Conservation (phyloP, 1,140 invertebrate genomes). For the Drosophila orena region DNA sequence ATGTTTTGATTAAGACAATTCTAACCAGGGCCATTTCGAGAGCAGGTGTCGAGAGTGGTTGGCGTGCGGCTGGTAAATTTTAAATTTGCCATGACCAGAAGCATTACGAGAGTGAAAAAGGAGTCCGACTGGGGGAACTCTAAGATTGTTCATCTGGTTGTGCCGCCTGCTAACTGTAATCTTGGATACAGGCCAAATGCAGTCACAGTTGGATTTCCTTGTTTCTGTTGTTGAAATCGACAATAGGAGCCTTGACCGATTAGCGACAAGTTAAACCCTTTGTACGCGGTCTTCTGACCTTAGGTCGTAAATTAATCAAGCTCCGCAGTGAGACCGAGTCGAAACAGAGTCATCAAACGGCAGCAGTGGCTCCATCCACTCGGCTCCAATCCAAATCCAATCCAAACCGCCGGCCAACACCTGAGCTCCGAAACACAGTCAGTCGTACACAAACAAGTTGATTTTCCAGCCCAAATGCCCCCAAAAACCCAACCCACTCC, state of each 20-base stretch:
- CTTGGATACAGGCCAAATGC: constrained; percentile 27
- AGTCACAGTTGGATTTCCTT: constrained; percentile 15
- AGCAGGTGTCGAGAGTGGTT: constrained; percentile 53
- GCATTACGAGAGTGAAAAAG: constrained; percentile 13
- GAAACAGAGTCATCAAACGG: constrained; percentile 78
- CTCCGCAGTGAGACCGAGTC: constrained; percentile 49
- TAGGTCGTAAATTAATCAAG: constrained; percentile 79
- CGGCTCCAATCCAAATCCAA: constrained; percentile 5
- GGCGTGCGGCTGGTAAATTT: constrained; percentile 59
- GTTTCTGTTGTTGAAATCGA: constrained; percentile 15
- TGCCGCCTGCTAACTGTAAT: constrained; percentile 62
- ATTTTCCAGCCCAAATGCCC: constrained; percentile 72
- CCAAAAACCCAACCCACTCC: constrained; percentile 48
- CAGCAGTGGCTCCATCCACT: constrained; percentile 45
- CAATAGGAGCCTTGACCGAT: constrained; percentile 67
- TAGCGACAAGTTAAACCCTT: constrained; percentile 67
- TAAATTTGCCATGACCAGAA: constrained; percentile 68
- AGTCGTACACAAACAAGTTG: constrained; percentile 71
- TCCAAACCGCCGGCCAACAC: constrained; percentile 48
- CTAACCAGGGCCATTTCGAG: constrained; percentile 33
- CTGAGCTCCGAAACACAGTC: constrained; percentile 62
- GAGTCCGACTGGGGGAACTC: constrained; percentile 3
- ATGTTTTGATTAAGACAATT: constrained; percentile 73
- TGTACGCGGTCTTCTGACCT: constrained; percentile 60
- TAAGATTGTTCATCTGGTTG: constrained; percentile 33